A percentile compares a stretch with the other conserved stretches of the same genome.
phyloP scores from a whole-genome alignment of 2,113 vertebrate genomes.

The Zosterops japonicus region DNA sequence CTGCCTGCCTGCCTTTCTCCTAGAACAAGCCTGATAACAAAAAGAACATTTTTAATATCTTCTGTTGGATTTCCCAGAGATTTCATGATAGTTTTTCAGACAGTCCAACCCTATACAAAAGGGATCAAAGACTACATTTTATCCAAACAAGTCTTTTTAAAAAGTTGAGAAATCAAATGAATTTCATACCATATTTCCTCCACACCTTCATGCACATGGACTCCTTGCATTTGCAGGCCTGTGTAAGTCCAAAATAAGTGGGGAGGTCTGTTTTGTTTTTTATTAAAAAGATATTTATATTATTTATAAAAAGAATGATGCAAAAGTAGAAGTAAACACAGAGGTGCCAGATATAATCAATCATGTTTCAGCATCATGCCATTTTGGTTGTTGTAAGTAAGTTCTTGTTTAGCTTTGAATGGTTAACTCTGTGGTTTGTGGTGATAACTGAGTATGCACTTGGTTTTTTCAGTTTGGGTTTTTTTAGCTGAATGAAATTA shows the following conservation, averaged over 20 bases:
- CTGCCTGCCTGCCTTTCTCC: neutral
- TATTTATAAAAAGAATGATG: neutral
- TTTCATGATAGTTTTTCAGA: neutral
- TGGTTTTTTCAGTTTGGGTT: neutral
- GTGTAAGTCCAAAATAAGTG: neutral
- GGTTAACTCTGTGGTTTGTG: neutral
- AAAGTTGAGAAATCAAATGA: neutral
- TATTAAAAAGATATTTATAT: too few species aligned
- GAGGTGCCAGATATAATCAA: neutral
- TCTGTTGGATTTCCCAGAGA: neutral
- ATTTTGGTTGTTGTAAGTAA: neutral
- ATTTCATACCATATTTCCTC: neutral
- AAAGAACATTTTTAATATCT: neutral
- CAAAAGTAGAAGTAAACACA: neutral
- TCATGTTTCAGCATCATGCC: neutral
- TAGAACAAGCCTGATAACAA: neutral
- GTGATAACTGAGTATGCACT: neutral
- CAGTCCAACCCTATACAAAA: neutral
- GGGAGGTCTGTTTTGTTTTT: fast-evolving
- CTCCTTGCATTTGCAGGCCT: neutral
- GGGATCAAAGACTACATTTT: neutral
- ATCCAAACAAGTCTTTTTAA: fast-evolving
- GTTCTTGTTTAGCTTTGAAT: neutral
- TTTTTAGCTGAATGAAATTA: neutral
- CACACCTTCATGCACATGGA: fast-evolving